These are phyloP conservation scores for Nothura maculosa DNA, from an alignment of 2,797 vertebrate genomes.

Conservation along the genomic window DNA sequence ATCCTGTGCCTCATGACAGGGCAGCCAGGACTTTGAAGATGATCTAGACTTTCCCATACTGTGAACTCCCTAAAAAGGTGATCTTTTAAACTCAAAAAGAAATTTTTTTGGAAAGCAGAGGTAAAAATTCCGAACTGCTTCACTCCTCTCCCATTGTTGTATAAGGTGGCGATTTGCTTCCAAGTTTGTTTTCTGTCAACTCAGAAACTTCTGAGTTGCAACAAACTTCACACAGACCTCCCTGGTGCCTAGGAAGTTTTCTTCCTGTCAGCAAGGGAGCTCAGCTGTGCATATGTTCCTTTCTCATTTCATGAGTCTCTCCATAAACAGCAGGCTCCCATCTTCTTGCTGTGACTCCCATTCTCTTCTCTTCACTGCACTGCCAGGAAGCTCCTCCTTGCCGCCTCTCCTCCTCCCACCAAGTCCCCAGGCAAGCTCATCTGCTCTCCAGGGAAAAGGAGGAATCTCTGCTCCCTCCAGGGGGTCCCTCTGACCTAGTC, in stretches of 20 bases:
- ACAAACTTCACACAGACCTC: neutral
- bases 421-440: slow-evolving; percentile 58
- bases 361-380: neutral
- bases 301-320: neutral
- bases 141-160: neutral
- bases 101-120: neutral
- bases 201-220: neutral
- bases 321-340: slow-evolving; percentile 58
- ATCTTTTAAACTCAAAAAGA: neutral
- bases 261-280: neutral
- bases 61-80: neutral
- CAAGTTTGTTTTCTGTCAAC: slow-evolving; percentile 17
- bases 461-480: slow-evolving; percentile 66
- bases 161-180: neutral
- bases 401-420: slow-evolving; percentile 37
- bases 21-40: neutral
- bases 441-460: slow-evolving; percentile 73
- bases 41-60: neutral
- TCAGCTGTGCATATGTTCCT: slow-evolving; percentile 11
- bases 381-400: slow-evolving; percentile 2
- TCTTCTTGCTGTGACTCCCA: slow-evolving; percentile 28
- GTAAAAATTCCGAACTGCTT: neutral
- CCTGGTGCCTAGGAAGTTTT: slow-evolving; percentile 36
- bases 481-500: slow-evolving; percentile 70
- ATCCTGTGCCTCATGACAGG: neutral